These are phyloP conservation scores for Phytoseiulus persimilis DNA, from an alignment of 2,888 invertebrate species.

Conservation along the genomic window DNA sequence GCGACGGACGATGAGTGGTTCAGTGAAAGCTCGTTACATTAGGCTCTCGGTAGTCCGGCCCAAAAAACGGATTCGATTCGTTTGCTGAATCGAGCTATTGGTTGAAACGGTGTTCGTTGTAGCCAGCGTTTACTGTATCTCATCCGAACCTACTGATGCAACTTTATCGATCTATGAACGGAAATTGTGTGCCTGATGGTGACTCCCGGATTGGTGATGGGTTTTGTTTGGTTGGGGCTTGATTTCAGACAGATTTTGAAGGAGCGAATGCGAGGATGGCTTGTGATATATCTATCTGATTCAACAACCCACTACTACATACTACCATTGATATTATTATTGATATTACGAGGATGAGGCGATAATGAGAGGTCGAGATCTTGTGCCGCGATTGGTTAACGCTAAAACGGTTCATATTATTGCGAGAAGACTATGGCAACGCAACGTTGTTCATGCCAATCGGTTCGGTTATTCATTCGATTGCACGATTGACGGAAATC, in stretches of 20 bases:
- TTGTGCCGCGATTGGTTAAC: neutral
- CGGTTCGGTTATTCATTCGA: neutral
- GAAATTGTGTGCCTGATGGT: neutral
- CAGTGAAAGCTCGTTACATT: too few species aligned
- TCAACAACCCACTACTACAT: slow-evolving; percentile 5
- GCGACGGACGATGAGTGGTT: too few species aligned
- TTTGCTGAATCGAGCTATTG: too few species aligned
- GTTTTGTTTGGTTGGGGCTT: neutral
- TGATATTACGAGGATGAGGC: neutral
- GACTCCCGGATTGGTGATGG: neutral
- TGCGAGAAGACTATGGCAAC: neutral
- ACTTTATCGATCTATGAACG: neutral
- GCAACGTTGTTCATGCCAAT: neutral
- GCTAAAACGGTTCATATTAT: neutral
- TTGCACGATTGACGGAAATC: neutral
- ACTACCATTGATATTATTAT: neutral
- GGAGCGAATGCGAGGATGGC: neutral
- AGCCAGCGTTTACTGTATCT: neutral
- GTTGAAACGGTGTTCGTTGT: too few species aligned
- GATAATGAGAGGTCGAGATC: neutral
- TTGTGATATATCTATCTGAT: slow-evolving; percentile 5
- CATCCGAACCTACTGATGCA: neutral
- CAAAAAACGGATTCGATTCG: too few species aligned
- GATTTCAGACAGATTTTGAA: slow-evolving; percentile 5
- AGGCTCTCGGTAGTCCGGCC: too few species aligned